Evolutionary conservation across 1,140 invertebrate species (phyloP), one percentile per base, ranked within the genome.

Genomic region (Philopotamus ludificatus): DNA sequence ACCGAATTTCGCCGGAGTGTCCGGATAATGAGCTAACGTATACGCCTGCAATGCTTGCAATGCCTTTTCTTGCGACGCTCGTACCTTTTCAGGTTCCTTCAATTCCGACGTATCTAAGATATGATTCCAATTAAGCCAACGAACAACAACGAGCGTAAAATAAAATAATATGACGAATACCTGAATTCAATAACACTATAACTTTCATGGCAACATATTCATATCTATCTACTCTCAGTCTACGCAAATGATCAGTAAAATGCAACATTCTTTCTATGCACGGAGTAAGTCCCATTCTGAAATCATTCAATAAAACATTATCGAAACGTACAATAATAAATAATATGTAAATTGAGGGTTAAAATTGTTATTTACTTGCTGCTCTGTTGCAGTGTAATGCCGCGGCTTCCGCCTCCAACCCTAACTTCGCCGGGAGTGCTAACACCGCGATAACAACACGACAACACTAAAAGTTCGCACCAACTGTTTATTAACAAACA

Each of bases 161-260:
- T 0, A 0, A 45, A 25, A 41, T 28, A 55, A 23, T 53, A 12
- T 10, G 16, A 49, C 23, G 53, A 73, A 80, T 80, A 95, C 92
- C 93, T 73, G 95, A 97, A 61, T 94, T 94, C 70, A 98, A 85
- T 20, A 98, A 82, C 39, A 98, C 92, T 71, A 92, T 92, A 57
- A 98, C 89, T 83, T 98, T 98, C 83, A 99, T 89, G 57, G 94
- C 94, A 65, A 97, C 93, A 78, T 97, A 98, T 82, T 99, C 96
- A 75, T 95, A 96, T 73, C 93, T 87, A 78, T 98, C 95, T n/a
- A 98, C 90, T 70, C 91, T 85, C 34, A 98, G 81, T 70, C 93
- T 81, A 68, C 93, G 82, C 63, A 98, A 81, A 76, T 97, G 93
- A 74, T 97, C 93, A 0, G 95, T 95, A 72, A 98, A 91, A 76